Base-by-base conservation (phyloP, 2,113 vertebrate species). In the Aegotheles bennettii region DNA sequence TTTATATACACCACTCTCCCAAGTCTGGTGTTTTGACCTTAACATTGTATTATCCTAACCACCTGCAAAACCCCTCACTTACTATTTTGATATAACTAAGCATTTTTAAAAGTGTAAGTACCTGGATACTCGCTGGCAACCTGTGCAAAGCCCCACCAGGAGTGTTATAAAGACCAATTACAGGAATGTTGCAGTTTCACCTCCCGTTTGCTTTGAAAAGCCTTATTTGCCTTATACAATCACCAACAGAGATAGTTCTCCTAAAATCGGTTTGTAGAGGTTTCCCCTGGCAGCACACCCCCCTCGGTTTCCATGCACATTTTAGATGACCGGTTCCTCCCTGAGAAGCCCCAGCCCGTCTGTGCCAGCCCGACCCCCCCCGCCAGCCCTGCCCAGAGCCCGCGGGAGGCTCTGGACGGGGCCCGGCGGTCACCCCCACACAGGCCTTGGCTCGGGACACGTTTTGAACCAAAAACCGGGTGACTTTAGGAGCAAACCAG, bases 341-440 rank as follows among this genome's bases (percentile, higher is more conserved):
- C 35, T 26, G 28, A 38, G n/a, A 20, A 50, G 3, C 33, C 9
- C 23, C 5, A 43, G 10, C 12, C 24, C 19, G 75, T n/a, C n/a
- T n/a, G n/a, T n/a, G n/a, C n/a, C n/a, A n/a, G n/a, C n/a, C n/a
- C n/a, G n/a, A n/a, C n/a, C n/a, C n/a, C n/a, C n/a, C n/a, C n/a
- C n/a, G n/a, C n/a, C n/a, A n/a, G n/a, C n/a, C n/a, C n/a, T n/a
- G n/a, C 57, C 28, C 36, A 4, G 33, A 64, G 3, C 21, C 31
- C 17, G 3, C 0, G 5, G 16, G 29, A 13, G 5, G 24, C 6
- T 6, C 24, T 13, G 13, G 20, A 29, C 14, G 40, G 2, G 1
- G 36, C 48, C 28, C 17, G 19, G 0, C 17, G 16, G 1, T 35
- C 17, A 38, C 5, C 29, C 24, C 64, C 9, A 38, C 13, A 8